phyloP scores from a whole-genome alignment of 2,888 invertebrate genomes.

The Ormyrus labotus region DNA sequence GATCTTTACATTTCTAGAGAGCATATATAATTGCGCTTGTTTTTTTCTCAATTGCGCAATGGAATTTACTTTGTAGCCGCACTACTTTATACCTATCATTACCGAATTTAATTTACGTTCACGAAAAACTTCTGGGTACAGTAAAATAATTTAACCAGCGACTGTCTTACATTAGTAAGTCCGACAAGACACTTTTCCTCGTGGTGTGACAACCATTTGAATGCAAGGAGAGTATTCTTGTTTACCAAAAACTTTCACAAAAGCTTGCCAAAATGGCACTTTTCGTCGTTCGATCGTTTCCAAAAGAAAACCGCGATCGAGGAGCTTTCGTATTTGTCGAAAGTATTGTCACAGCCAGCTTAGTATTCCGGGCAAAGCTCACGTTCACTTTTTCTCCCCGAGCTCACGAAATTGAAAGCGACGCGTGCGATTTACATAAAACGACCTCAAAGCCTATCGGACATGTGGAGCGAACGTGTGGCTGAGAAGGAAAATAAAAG shows the following conservation, averaged over 20 bases:
- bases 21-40: no score
- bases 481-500: slow-evolving; percentile 11
- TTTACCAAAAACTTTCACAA: not conserved
- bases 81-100: no score
- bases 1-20: not conserved
- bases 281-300: not conserved
- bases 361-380: slow-evolving; percentile 5
- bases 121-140: no score
- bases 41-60: no score
- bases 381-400: slow-evolving; percentile 46
- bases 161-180: no score
- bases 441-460: slow-evolving; percentile 21
- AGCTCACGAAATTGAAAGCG: slow-evolving; percentile 53
- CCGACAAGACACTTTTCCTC: no score
- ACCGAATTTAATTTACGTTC: no score
- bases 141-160: no score
- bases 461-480: not conserved
- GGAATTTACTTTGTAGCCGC: no score
- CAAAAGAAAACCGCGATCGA: slow-evolving; percentile 11
- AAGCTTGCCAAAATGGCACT: not conserved
- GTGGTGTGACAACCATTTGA: not conserved
- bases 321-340: slow-evolving; percentile 33
- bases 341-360: slow-evolving; percentile 15
- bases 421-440: slow-evolving; percentile 41
- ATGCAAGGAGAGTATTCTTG: not conserved